Base-by-base conservation (phyloP, 2,797 vertebrate genomes). In the Girardinus metallicus region DNA sequence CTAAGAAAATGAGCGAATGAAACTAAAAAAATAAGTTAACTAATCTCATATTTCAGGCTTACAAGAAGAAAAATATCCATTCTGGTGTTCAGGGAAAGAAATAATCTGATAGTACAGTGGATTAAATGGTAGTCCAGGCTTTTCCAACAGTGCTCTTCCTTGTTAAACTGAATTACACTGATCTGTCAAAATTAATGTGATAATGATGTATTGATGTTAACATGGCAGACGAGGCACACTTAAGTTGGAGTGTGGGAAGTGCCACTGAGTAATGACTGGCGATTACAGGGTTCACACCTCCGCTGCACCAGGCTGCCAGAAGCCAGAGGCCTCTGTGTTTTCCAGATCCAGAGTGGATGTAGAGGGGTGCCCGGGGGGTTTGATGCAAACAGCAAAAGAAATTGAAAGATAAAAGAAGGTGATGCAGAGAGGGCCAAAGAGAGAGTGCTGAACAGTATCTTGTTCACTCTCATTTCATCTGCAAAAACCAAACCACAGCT, bases 221-320 rank as follows among this genome's bases (percentile, higher is more conserved):
- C 80, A 76, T 78, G 79, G 34, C 26, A 74, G 77, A 89, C 46
- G 44, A 41, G 29, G 78, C 83, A 70, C 71, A 68, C 76, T 82
- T 76, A 46, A 84, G 83, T 39, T 43, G 49, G n/a, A 85, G 84
- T 62, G 86, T 83, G 82, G 84, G 81, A 83, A 80, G 86, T 73
- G 83, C 84, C 87, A 68, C 75, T 72, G 85, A 86, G 83, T 88
- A 88, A 90, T 82, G 87, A 82, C 84, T 64, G 80, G 13, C 47
- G 83, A 88, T 93, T 89, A 88, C 82, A 86, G 80, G 86, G 82
- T 91, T 91, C 89, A 87, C 89, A 90, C 90, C 83, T 91, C 85
- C 5, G 64, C 80, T 53, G 89, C 85, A 77, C 82, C 64, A 80
- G 76, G 79, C 81, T 23, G 78, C 83, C 72, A 41, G 71, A 77